These are phyloP conservation scores for Porites cylindrica DNA, from an alignment of 92 coral and sea anemone genomes.

Conservation along the genomic window DNA sequence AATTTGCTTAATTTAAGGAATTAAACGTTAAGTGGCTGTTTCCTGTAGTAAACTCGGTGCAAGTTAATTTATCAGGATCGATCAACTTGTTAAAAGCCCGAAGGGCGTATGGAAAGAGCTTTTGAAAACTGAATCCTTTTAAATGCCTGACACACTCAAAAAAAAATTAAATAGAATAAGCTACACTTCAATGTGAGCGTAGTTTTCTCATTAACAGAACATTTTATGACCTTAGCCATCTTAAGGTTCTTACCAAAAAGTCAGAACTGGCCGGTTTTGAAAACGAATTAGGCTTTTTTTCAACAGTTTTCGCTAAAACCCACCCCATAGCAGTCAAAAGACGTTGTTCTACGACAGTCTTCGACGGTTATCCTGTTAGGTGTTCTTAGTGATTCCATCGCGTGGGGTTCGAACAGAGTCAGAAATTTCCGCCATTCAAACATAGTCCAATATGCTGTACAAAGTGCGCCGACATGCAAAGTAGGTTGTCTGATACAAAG, in stretches of 20 bases:
- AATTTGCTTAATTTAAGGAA: constrained; percentile 13
- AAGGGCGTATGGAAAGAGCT: background rate
- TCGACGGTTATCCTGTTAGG: too few species aligned
- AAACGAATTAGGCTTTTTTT: background rate
- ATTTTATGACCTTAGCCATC: too few species aligned
- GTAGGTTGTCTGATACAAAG: constrained; percentile 24
- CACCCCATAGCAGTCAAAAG: too few species aligned
- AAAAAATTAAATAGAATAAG: background rate
- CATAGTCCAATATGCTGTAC: constrained; percentile 38
- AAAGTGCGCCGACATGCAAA: constrained; percentile 63
- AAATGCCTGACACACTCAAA: background rate
- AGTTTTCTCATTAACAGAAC: too few species aligned
- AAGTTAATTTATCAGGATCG: too few species aligned
- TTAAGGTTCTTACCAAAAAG: too few species aligned
- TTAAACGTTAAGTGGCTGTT: constrained; percentile 26
- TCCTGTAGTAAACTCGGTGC: constrained; percentile 3
- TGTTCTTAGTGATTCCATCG: constrained; percentile 29
- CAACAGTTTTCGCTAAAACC: background rate
- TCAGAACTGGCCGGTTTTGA: too few species aligned
- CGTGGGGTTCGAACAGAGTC: constrained; percentile 34
- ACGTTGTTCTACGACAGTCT: too few species aligned
- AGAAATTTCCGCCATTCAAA: constrained; percentile 38
- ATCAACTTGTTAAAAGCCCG: background rate
- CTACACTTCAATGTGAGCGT: background rate
- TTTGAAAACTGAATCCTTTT: background rate